Evolutionary conservation across 2,113 vertebrate genomes (phyloP), one percentile per base, ranked within the genome.

Genomic region (Muntiacus reevesi): DNA sequence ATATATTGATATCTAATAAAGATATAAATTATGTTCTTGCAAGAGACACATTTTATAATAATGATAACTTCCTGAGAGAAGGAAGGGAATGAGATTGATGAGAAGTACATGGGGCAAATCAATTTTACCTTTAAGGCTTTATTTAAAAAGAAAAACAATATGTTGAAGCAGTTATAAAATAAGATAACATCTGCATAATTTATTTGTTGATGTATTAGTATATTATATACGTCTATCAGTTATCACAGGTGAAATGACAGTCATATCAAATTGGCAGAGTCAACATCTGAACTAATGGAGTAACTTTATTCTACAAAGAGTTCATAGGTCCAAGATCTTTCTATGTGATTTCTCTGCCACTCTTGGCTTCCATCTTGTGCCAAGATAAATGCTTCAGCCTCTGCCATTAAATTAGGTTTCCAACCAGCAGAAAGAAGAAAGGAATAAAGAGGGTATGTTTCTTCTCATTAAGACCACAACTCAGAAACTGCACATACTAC

Each of bases 1-100:
- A 59, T 55, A 82, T 9, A 23, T 64, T 67, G 57, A 76, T 87
- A 85, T 88, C 88, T 89, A 55, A 40, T 50, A 79, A 89, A 25
- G 14, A 57, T 40, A 14, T 19, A 52, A 36, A 33, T 59, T 47
- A 12, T 83, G 10, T 89, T 88, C 78, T 62, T 84, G 52, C 30
- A 40, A 82, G 7, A 85, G 12, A 54, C 9, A 67, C 1, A 19
- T 54, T 84, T 62, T 89, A 84, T 45, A 19, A 19, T 25, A 57
- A 36, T 67, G 28, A 62, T 76, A 62, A 84, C 52, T 6, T 90
- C n/a, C 40, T n/a, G 23, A 89, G 57, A 67, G 36, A 59, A 83
- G 33, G 7, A 17, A 9, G 14, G 36, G n/a, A 52, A 93, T 28
- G 43, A 60, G 27, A n/a, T 30, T 59, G 59, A 33, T 74, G 52